Base-by-base conservation (phyloP, 2,797 vertebrate genomes). In the Heterohyrax brucei region DNA sequence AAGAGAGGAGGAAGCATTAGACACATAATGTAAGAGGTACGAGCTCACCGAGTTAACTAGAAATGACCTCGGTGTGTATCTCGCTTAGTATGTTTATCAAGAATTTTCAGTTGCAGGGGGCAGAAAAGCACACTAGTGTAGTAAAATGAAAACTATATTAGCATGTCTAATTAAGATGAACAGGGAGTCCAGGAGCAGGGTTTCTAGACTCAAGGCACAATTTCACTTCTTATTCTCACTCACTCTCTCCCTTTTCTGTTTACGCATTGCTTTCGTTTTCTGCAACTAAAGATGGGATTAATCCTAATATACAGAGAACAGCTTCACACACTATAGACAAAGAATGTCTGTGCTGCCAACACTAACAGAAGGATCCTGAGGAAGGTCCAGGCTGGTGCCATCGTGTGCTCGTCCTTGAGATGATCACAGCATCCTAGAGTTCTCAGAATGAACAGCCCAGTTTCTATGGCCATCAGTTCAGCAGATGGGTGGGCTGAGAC, bases 91-190 rank as follows among this genome's bases (percentile, higher is more conserved):
- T 10, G 39, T 10, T 76, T 61, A 62, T 46, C 22, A 59, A 46
- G 33, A 46, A 64, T 64, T 70, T 53, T 93, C 33, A 84, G 66
- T 39, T 88, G 24, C 39, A 87, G 78, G 24, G 19, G 56, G 75
- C 18, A 50, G 30, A 39, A 77, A 72, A 46, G 9, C 21, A 88
- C 59, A 80, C 79, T n/a, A 62, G 48, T 75, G 48, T 33, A 26
- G 19, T 28, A 22, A 70, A 44, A 83, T 18, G 73, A 16, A 28
- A 56, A 70, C 26, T 64, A 26, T 48, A 21, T 70, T 64, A 62
- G 10, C 56, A 86, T 26, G 26, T 30, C 14, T 39, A 68, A 73
- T 13, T 44, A 12, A 83, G 10, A 75, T 22, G 44, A 73, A 62
- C 16, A 56, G 30, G 39, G 33, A 39, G n/a, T 62, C 26, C 46